Conservation (phyloP, 1,140 invertebrate genomes). For the Drosophila seguyi region DNA sequence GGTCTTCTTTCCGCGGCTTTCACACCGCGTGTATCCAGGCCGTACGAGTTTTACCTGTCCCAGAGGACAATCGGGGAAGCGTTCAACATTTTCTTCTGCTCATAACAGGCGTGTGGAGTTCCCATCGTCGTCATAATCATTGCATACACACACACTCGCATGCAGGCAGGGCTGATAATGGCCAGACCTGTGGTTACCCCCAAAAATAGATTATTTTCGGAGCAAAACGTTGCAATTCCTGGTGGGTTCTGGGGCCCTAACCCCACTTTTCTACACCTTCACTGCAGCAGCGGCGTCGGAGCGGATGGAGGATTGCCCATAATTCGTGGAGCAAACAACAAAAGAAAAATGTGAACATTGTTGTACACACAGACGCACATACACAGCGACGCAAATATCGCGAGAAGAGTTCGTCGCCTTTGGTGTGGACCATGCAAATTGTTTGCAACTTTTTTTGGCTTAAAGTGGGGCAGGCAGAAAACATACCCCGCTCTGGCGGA, state of each 20-base stretch:
- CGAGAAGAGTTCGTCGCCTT: slow-evolving; percentile 55
- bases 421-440: slow-evolving; percentile 24
- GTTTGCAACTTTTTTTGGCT: slow-evolving; percentile 37
- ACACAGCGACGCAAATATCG: slow-evolving; percentile 65
- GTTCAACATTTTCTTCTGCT: slow-evolving; percentile 22
- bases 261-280: slow-evolving; percentile 80
- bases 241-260: slow-evolving; percentile 54
- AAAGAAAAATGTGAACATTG: slow-evolving; percentile 81
- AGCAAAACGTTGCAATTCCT: slow-evolving; percentile 43
- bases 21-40: slow-evolving; percentile 37
- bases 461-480: slow-evolving; percentile 1
- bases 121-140: slow-evolving; percentile 38
- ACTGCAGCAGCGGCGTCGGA: slow-evolving; percentile 31
- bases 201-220: slow-evolving; percentile 49
- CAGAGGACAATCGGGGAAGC: slow-evolving; percentile 41
- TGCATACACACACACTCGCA: slow-evolving; percentile 38
- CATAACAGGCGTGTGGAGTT: slow-evolving; percentile 37
- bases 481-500: slow-evolving; percentile 20
- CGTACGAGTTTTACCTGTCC: slow-evolving; percentile 64
- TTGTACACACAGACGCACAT: slow-evolving; percentile 66
- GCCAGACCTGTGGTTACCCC: slow-evolving; percentile 38
- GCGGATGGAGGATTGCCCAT: slow-evolving; percentile 56
- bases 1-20: slow-evolving; percentile 54
- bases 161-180: slow-evolving; percentile 23
- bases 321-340: slow-evolving; percentile 80